Evolutionary conservation across 1,140 invertebrate species (phyloP).

Genomic region (Drosophila neocordata): DNA sequence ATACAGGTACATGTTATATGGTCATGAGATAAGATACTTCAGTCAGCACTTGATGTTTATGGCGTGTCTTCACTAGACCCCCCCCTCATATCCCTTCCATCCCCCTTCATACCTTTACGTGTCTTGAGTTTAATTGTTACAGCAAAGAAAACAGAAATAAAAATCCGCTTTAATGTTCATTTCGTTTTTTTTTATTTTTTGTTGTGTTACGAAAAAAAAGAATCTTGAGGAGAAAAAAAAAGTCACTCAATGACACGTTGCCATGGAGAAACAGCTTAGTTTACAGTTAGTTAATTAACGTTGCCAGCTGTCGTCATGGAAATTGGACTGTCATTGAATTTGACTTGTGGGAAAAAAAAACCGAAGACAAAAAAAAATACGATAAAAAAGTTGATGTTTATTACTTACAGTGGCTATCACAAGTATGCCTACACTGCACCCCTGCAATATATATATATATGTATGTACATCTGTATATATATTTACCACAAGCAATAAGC

Average conservation of each 20-base stretch:
- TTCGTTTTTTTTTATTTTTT: slow-evolving; percentile 15
- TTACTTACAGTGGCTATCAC: slow-evolving; percentile 33
- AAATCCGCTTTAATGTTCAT: slow-evolving; percentile 39
- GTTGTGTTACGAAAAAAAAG: slow-evolving; percentile 32
- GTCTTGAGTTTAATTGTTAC: slow-evolving; percentile 6
- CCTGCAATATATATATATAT: too few relatives aligned
- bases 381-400: neutral
- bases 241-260: slow-evolving; percentile 8
- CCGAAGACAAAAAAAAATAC: too few relatives aligned
- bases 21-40: slow-evolving; percentile 70
- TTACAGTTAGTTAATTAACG: slow-evolving; percentile 64
- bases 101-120: neutral
- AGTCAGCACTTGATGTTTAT: slow-evolving; percentile 67
- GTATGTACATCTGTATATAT: too few relatives aligned
- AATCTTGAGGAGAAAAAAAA: neutral
- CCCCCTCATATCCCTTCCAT: neutral
- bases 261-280: slow-evolving; percentile 23
- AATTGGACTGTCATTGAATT: slow-evolving; percentile 17
- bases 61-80: neutral
- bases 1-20: slow-evolving; percentile 53
- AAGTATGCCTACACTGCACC: slow-evolving; percentile 35
- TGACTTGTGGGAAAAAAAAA: slow-evolving; percentile 11
- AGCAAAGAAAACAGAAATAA: slow-evolving; percentile 9
- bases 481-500: slow-evolving; percentile 3
- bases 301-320: slow-evolving; percentile 9